phyloP scores from a whole-genome alignment of 2,888 invertebrate species.

The Coleophora flavipennella region DNA sequence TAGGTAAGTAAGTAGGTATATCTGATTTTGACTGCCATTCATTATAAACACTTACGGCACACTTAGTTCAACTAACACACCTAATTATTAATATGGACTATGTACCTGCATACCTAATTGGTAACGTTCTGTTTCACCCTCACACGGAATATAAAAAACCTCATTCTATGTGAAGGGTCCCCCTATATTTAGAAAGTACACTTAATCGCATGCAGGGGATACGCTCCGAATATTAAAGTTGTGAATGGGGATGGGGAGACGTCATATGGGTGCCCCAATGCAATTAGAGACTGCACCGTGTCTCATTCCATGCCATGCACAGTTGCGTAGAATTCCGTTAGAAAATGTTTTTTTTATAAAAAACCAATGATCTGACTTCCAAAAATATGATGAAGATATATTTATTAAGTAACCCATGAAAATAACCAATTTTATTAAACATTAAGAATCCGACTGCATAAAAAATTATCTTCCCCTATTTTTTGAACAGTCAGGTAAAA shows the following conservation, averaged over 20 bases:
- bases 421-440: too few species aligned
- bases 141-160: constrained; percentile 50
- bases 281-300: constrained; percentile 55
- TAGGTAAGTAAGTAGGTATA: too few species aligned
- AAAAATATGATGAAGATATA: too few species aligned
- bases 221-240: constrained; percentile 61
- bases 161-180: constrained; percentile 45
- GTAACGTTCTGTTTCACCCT: constrained; percentile 36
- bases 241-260: constrained; percentile 63
- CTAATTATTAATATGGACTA: constrained; percentile 18
- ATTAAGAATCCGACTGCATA: too few species aligned
- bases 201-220: constrained; percentile 59
- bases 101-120: constrained; percentile 56
- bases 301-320: constrained; percentile 19
- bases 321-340: constrained; percentile 34
- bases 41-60: neutral
- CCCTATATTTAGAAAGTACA: constrained; percentile 66
- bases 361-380: too few species aligned
- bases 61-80: neutral
- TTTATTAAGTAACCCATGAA: too few species aligned
- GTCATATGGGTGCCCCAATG: constrained; percentile 59
- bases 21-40: too few species aligned
- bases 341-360: too few species aligned
- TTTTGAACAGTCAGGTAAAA: too few species aligned
- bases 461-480: too few species aligned